Conservation (phyloP, 2,113 vertebrate genomes). For the Xiphophorus couchianus region DNA sequence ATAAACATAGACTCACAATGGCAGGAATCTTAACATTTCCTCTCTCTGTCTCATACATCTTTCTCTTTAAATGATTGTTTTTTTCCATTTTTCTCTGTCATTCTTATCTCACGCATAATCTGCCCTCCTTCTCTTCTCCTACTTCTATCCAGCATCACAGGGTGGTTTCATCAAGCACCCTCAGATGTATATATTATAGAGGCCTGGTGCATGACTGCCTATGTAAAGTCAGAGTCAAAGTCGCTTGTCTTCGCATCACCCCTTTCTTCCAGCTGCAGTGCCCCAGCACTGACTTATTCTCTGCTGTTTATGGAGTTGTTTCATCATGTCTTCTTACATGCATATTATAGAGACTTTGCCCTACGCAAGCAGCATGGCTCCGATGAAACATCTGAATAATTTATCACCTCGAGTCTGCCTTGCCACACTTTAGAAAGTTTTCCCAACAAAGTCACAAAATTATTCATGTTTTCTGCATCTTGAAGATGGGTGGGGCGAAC, state of each 20-base stretch:
- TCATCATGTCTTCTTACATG: constrained; percentile 76
- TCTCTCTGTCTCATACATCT: constrained; percentile 39
- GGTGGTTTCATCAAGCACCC: constrained; percentile 40
- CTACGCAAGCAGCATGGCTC: constrained; percentile 66
- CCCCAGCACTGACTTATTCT: constrained; percentile 53
- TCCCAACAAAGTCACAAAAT: constrained; percentile 74
- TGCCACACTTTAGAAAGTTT: constrained; percentile 74
- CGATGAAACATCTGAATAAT: constrained; percentile 75
- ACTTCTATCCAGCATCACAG: constrained; percentile 42
- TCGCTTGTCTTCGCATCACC: constrained; percentile 52
- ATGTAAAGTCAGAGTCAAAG: constrained; percentile 56
- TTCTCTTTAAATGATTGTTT: constrained; percentile 37
- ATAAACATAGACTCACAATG: constrained; percentile 56
- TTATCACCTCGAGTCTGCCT: constrained; percentile 69
- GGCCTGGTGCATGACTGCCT: constrained; percentile 23
- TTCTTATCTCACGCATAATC: constrained; percentile 52
- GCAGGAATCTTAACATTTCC: constrained; percentile 65
- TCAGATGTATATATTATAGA: constrained; percentile 67
- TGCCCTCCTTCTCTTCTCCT: constrained; percentile 41
- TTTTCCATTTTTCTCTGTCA: constrained; percentile 10
- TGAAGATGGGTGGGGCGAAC: constrained; percentile 29
- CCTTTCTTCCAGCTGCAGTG: constrained; percentile 38
- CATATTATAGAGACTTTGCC: constrained; percentile 74
- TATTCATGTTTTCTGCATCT: constrained; percentile 75
- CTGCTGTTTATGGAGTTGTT: constrained; percentile 70